phyloP scores from a whole-genome alignment of 2,888 invertebrate genomes.

The Pristionchus japonicus region DNA sequence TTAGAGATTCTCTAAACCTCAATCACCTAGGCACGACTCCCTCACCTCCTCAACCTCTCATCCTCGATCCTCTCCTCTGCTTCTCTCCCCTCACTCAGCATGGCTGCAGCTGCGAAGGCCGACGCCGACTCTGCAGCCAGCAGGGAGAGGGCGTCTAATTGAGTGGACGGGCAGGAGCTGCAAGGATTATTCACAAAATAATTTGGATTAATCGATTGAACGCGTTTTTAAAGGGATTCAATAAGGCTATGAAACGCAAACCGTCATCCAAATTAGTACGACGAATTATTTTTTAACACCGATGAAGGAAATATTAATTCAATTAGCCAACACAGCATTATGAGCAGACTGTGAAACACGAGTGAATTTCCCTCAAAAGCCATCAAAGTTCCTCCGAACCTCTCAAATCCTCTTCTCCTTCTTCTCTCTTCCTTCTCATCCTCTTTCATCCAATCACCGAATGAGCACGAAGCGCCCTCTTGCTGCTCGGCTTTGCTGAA shows the following conservation, averaged over 20 bases:
- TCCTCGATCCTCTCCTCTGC: slow-evolving; percentile 36
- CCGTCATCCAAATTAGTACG: no score
- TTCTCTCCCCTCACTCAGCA: not conserved
- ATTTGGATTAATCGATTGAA: no score
- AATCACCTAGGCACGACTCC: not conserved
- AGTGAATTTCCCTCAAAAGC: no score
- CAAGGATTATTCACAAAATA: no score
- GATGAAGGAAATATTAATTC: no score
- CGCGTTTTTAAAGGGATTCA: no score
- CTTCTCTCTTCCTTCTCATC: slow-evolving; percentile 45
- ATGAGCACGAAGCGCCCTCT: not conserved
- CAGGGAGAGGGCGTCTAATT: not conserved
- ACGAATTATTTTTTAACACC: no score
- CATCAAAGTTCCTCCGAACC: no score
- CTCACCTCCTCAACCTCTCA: slow-evolving; percentile 39
- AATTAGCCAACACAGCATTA: not conserved
- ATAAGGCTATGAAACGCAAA: no score
- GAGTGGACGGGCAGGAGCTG: not conserved
- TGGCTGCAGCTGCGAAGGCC: not conserved
- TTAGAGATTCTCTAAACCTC: no score
- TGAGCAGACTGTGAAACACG: not conserved
- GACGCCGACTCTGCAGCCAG: slow-evolving; percentile 24
- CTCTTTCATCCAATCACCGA: slow-evolving; percentile 48
- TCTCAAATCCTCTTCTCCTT: not conserved
- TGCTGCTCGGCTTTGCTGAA: slow-evolving; percentile 30